Conservation (phyloP, 2,888 invertebrate species). For the Bombylius major region DNA sequence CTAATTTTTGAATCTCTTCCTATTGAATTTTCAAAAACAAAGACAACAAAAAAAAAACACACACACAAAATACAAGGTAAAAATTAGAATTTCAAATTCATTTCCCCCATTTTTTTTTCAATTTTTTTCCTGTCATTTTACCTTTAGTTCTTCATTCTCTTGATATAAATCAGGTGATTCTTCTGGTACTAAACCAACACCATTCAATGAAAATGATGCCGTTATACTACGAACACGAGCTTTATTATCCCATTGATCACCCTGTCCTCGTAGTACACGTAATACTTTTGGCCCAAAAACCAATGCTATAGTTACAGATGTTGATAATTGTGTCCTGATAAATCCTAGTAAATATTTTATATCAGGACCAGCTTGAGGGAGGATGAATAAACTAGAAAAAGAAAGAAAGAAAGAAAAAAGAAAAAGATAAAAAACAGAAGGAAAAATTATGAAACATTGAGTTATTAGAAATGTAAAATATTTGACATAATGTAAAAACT, state of each 20-base stretch:
- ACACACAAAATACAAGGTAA: not conserved
- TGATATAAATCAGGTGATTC: slow-evolving; percentile 77
- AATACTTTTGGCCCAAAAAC: slow-evolving; percentile 49
- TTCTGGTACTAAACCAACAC: slow-evolving; percentile 71
- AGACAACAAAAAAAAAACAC: not conserved
- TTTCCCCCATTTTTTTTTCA: no score
- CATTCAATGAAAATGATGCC: slow-evolving; percentile 74
- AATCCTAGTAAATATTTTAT: slow-evolving; percentile 86
- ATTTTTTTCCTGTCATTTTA: slow-evolving; percentile 24
- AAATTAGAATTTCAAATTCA: not conserved
- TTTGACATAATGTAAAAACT: no score
- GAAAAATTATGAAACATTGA: not conserved
- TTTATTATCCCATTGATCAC: slow-evolving; percentile 81
- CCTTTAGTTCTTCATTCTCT: slow-evolving; percentile 84
- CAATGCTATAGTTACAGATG: slow-evolving; percentile 50
- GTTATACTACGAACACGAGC: slow-evolving; percentile 72
- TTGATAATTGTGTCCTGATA: slow-evolving; percentile 81
- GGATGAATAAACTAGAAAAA: slow-evolving; percentile 57
- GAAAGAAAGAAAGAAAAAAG: not conserved
- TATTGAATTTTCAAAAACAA: slow-evolving; percentile 23
- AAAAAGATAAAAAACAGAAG: not conserved
- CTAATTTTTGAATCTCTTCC: slow-evolving; percentile 85
- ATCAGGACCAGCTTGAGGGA: slow-evolving; percentile 80
- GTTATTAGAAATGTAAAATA: no score
- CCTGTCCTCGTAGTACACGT: slow-evolving; percentile 70